Conservation (phyloP, 2,797 vertebrate species). For the Micrastur ruficollis region DNA sequence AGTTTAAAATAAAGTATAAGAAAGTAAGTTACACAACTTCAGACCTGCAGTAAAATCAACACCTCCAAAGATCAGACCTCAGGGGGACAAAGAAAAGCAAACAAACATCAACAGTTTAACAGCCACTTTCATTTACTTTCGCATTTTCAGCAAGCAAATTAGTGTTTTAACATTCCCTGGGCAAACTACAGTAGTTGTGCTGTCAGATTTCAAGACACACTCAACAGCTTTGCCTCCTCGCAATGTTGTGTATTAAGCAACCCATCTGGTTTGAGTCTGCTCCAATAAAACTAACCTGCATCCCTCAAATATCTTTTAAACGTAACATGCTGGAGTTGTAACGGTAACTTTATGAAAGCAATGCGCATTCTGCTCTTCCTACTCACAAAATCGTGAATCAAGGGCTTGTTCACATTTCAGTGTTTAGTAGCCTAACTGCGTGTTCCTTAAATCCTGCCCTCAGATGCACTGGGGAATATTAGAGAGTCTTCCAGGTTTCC, state of each 20-base stretch:
- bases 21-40: not conserved
- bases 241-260: not conserved
- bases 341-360: not conserved
- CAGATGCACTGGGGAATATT: not conserved
- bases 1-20: not conserved
- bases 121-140: not conserved
- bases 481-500: not conserved
- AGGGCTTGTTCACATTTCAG: not conserved
- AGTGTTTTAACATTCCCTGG: not conserved
- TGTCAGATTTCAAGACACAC: not conserved
- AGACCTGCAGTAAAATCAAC: not conserved
- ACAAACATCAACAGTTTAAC: not conserved
- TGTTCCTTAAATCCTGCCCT: not conserved
- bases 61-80: not conserved
- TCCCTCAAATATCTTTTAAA: not conserved
- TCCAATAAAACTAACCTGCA: not conserved
- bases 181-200: not conserved
- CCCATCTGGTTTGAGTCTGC: not conserved
- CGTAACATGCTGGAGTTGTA: not conserved
- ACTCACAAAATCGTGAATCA: not conserved
- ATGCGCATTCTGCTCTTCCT: not conserved
- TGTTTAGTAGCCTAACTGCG: not conserved
- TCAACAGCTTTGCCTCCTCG: not conserved
- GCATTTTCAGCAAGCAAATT: slow-evolving; percentile 2
- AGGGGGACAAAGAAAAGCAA: not conserved